These are phyloP conservation scores for Mohoua ochrocephala DNA, from an alignment of 2,113 vertebrate species.

Conservation along the genomic window DNA sequence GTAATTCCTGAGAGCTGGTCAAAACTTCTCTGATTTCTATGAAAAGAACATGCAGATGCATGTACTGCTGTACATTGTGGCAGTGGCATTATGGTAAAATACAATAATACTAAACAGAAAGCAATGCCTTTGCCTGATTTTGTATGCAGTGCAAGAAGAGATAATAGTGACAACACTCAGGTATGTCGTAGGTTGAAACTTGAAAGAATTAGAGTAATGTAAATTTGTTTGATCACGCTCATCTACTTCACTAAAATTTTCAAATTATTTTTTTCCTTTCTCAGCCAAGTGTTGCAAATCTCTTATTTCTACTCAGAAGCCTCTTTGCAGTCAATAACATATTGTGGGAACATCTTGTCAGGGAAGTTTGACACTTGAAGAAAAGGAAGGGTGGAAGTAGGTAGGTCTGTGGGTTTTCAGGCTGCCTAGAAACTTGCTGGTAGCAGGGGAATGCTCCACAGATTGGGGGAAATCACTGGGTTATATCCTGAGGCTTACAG, in stretches of 20 bases:
- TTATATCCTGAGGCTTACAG: not conserved
- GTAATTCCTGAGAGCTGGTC: not conserved
- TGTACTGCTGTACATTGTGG: not conserved
- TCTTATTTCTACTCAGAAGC: not conserved
- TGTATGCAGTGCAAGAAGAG: not conserved
- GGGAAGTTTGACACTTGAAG: not conserved
- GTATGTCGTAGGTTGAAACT: not conserved
- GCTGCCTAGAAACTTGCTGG: not conserved
- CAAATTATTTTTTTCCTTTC: not conserved
- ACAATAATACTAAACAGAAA: not conserved
- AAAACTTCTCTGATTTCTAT: not conserved
- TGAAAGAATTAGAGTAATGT: not conserved
- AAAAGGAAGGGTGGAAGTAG: not conserved
- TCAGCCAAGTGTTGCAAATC: not conserved
- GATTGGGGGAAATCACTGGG: not conserved
- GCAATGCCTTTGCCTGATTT: not conserved
- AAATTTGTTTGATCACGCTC: not conserved
- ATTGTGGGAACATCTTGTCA: not conserved
- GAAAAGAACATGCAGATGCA: not conserved
- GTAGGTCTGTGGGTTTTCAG: not conserved
- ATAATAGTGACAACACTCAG: not conserved
- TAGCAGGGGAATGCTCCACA: not conserved
- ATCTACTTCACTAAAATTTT: not conserved
- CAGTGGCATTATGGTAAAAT: not conserved
- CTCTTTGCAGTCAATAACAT: not conserved